A percentile compares a stretch with the other conserved stretches of the same genome.
phyloP scores from a whole-genome alignment of 2,113 vertebrate genomes.

The Marmota monax region DNA sequence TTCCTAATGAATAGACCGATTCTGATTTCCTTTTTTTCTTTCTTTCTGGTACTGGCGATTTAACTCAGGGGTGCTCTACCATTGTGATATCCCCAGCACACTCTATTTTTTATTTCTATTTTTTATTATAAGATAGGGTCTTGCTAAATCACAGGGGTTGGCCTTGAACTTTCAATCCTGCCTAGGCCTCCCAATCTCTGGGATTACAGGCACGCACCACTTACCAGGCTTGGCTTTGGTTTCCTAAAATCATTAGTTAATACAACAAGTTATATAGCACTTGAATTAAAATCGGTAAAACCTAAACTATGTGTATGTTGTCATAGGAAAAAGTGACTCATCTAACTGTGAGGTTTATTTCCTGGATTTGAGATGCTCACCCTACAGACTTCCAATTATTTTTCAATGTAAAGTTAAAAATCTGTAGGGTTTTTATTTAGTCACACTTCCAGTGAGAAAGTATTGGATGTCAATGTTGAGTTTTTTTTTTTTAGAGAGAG shows the following conservation, averaged over 20 bases:
- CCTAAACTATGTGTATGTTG: neutral
- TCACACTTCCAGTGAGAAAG: neutral
- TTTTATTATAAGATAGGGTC: no score
- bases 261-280: neutral
- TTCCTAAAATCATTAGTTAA: constrained; percentile 37
- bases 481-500: neutral
- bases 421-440: neutral
- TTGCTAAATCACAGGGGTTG: no score
- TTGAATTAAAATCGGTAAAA: constrained; percentile 33
- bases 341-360: neutral
- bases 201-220: no score
- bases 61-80: no score
- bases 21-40: no score
- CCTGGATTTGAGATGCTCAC: neutral
- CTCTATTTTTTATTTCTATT: no score
- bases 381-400: neutral
- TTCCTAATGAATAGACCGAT: neutral
- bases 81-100: no score
- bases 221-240: neutral
- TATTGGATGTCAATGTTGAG: neutral
- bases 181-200: no score
- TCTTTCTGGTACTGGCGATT: no score
- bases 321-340: neutral
- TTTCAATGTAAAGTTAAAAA: neutral
- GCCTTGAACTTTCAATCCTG: no score